Percentiles rank a stretch among this genome's conserved stretches.
Conservation (phyloP, 2,113 vertebrate genomes). For the Cyrtonyx montezumae region DNA sequence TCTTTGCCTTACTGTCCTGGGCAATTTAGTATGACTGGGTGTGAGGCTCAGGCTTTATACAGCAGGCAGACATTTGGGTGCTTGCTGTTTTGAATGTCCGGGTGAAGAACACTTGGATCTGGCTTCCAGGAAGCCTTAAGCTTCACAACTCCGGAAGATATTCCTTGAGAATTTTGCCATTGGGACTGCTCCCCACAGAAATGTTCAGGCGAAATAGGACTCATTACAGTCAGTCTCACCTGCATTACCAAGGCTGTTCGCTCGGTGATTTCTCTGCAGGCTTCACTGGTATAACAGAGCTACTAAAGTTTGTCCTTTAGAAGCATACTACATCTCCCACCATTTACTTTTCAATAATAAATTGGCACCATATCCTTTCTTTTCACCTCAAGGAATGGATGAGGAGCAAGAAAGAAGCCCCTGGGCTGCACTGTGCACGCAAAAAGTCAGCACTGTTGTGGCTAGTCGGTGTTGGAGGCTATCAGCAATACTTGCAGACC, state of each 20-base stretch:
- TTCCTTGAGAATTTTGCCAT: neutral
- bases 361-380: conserved; percentile 21
- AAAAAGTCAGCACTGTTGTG: neutral
- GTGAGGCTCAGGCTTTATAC: neutral
- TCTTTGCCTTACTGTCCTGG: neutral
- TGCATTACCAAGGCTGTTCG: neutral
- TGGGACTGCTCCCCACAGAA: neutral
- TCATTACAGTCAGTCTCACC: neutral
- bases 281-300: neutral
- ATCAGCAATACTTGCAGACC: neutral
- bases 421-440: neutral
- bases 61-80: neutral
- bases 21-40: neutral
- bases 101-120: neutral
- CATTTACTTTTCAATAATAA: neutral
- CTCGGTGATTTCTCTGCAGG: neutral
- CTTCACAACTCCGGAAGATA: neutral
- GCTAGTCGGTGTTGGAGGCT: neutral
- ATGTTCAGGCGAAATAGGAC: neutral
- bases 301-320: neutral
- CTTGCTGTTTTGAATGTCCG: neutral
- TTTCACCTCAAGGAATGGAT: conserved; percentile 1
- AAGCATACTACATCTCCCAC: neutral
- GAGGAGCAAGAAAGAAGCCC: neutral
- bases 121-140: neutral